These are phyloP conservation scores for Pachypeltis micranthus DNA, from an alignment of 1,140 invertebrate species.

Conservation along the genomic window DNA sequence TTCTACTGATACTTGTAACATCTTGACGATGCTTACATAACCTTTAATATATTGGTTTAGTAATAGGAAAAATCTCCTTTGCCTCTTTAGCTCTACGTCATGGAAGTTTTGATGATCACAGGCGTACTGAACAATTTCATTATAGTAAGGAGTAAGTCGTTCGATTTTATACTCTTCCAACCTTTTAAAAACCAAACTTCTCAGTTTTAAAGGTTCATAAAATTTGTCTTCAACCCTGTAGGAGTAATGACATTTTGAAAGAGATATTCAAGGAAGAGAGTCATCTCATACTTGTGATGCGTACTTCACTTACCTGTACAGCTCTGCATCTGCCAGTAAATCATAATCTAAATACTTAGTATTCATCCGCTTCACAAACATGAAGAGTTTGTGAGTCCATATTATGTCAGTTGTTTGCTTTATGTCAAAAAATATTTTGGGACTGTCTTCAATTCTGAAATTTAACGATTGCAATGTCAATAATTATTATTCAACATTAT, in stretches of 20 bases:
- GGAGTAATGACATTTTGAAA: too few species aligned
- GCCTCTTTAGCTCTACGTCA: neutral
- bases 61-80: neutral
- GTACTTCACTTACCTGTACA: neutral
- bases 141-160: neutral
- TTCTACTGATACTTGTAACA: neutral
- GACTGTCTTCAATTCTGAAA: neutral
- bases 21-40: neutral
- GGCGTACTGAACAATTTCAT: neutral
- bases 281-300: too few species aligned
- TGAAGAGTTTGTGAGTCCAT: neutral
- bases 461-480: neutral
- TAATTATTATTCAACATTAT: too few species aligned
- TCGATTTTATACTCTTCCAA: neutral
- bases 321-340: neutral
- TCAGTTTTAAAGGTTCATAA: neutral
- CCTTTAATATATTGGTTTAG: neutral
- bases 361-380: neutral
- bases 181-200: neutral
- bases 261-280: too few species aligned
- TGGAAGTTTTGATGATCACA: neutral
- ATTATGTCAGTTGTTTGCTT: neutral
- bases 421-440: neutral
- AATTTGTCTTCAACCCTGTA: neutral
- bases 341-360: neutral